Evolutionary conservation across 2,888 invertebrate species (phyloP).

Genomic region (Merodon equestris): DNA sequence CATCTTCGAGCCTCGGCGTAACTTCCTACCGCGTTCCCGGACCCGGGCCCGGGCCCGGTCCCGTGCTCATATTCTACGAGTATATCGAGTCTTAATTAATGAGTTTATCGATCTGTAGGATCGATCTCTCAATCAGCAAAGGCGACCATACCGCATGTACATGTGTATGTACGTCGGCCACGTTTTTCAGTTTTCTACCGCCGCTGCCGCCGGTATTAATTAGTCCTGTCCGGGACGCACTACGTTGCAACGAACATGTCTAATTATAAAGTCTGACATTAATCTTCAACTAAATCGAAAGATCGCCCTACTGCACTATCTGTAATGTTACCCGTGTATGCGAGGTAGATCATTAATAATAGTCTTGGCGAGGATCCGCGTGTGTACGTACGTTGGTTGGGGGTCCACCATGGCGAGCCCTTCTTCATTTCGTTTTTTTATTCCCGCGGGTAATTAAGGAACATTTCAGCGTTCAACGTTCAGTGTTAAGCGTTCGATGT

Average conservation of each 20-base stretch:
- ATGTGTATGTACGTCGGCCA: too few species aligned
- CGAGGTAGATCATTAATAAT: constrained; percentile 58
- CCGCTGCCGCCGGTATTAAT: constrained; percentile 58
- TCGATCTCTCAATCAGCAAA: constrained; percentile 66
- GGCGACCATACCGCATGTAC: constrained; percentile 47
- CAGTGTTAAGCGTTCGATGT: constrained; percentile 28
- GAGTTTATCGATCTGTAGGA: constrained; percentile 64
- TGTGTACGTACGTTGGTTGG: constrained; percentile 32
- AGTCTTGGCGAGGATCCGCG: constrained; percentile 28
- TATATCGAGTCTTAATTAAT: constrained; percentile 52
- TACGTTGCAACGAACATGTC: constrained; percentile 60
- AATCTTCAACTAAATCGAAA: constrained; percentile 58
- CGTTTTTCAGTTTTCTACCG: too few species aligned
- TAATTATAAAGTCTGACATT: constrained; percentile 67
- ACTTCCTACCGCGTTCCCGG: constrained; percentile 1
- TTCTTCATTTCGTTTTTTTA: too few species aligned
- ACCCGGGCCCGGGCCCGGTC: too few species aligned
- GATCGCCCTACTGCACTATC: constrained; percentile 44
- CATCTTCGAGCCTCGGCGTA: too few species aligned
- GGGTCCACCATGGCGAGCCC: constrained; percentile 57
- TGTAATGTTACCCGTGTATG: neutral
- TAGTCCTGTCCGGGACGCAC: constrained; percentile 36
- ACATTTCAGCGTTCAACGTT: constrained; percentile 46
- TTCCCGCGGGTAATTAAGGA: constrained; percentile 62
- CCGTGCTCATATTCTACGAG: neutral